Conservation (phyloP, 2,888 invertebrate species). For the Palloptera scutellata region DNA sequence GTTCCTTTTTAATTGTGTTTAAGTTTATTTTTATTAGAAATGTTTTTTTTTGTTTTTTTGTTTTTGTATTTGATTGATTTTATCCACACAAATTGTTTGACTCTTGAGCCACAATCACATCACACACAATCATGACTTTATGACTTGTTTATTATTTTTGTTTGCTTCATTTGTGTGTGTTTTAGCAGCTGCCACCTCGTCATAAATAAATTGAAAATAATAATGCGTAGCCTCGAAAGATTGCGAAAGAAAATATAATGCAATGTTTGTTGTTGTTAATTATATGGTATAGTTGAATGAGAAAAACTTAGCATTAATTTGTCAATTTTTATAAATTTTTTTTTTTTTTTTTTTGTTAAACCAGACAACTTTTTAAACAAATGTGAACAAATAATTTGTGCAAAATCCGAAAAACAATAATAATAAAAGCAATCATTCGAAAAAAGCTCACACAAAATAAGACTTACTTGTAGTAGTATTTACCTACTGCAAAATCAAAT, state of each 20-base stretch:
- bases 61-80: conserved; percentile 26
- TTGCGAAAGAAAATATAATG: too few species aligned
- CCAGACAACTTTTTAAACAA: not conserved
- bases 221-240: too few species aligned
- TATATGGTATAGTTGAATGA: not conserved
- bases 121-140: conserved; percentile 3
- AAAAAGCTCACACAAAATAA: too few species aligned
- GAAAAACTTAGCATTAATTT: not conserved
- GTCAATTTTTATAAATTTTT: not conserved
- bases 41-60: not conserved
- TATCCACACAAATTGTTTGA: conserved; percentile 31
- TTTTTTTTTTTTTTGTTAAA: conserved; percentile 4
- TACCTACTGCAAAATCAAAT: too few species aligned
- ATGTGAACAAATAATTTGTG: not conserved
- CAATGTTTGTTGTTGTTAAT: not conserved
- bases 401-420: conserved; percentile 12
- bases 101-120: conserved; percentile 21
- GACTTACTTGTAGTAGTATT: too few species aligned
- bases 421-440: conserved; percentile 10
- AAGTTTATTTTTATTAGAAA: not conserved
- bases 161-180: not conserved
- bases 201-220: too few species aligned
- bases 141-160: not conserved
- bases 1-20: not conserved
- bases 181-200: too few species aligned